Evolutionary conservation across 2,113 vertebrate genomes (phyloP).

Genomic region (Reinhardtius hippoglossoides): DNA sequence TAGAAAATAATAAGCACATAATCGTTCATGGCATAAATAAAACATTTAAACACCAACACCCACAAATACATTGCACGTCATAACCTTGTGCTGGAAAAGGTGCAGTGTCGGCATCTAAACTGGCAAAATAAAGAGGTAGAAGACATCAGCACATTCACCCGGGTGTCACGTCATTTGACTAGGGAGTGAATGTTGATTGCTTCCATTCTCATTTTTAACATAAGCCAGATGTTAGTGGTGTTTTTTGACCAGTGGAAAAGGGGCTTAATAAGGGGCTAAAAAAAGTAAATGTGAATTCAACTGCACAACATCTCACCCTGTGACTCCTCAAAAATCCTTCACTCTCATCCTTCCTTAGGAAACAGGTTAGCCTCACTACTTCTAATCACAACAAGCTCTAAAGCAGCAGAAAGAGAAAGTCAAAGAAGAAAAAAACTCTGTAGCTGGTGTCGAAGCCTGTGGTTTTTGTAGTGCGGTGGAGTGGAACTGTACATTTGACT

Average conservation of each 20-base stretch:
- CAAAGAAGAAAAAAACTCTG: not conserved
- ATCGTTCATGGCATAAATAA: too few species aligned
- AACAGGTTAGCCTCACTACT: not conserved
- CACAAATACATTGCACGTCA: too few species aligned
- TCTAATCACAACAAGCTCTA: conserved; percentile 26
- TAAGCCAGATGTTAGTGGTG: not conserved
- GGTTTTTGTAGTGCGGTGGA: conserved; percentile 47
- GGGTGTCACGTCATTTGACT: too few species aligned
- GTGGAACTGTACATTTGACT: conserved; percentile 73
- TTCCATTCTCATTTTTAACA: too few species aligned
- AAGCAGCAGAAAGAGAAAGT: conserved; percentile 37
- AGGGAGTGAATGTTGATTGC: too few species aligned
- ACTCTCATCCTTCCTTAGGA: not conserved
- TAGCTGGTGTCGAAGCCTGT: conserved; percentile 27
- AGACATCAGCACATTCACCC: too few species aligned
- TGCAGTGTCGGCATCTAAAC: too few species aligned
- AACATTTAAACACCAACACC: too few species aligned
- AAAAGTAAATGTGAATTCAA: not conserved
- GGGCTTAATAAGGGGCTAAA: not conserved
- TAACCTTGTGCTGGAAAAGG: too few species aligned
- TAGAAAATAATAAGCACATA: too few species aligned
- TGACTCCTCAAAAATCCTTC: conserved; percentile 25
- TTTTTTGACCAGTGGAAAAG: too few species aligned
- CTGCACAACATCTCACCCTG: conserved; percentile 23
- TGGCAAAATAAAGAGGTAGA: too few species aligned